A percentile compares a stretch with the other conserved stretches of the same genome.
These are phyloP conservation scores for Tetragonisca angustula DNA, from an alignment of 2,888 invertebrate species.

Conservation along the genomic window DNA sequence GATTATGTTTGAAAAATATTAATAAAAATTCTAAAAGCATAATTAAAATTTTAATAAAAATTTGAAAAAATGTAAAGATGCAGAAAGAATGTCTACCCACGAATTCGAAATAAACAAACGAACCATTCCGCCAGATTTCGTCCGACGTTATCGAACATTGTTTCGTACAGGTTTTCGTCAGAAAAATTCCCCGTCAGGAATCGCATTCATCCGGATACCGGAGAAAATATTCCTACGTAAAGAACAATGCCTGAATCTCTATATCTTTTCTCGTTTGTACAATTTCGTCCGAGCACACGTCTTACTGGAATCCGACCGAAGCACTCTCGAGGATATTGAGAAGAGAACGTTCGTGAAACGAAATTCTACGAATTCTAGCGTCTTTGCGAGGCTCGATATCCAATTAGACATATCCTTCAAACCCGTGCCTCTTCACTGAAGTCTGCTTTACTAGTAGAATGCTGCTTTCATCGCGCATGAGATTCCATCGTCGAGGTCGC, in stretches of 20 bases:
- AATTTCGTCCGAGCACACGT: not conserved
- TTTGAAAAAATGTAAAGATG: too few species aligned
- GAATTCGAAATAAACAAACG: too few species aligned
- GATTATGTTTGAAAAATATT: too few species aligned
- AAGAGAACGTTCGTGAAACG: not conserved
- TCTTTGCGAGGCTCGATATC: constrained; percentile 1
- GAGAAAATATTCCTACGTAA: not conserved
- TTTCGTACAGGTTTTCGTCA: not conserved
- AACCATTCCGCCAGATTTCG: too few species aligned
- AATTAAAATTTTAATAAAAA: too few species aligned
- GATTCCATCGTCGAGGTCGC: not conserved
- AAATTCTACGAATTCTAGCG: not conserved
- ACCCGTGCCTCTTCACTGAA: not conserved
- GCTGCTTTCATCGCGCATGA: not conserved
- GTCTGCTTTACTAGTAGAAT: not conserved
- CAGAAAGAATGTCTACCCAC: too few species aligned
- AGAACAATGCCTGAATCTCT: not conserved
- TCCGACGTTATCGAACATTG: not conserved
- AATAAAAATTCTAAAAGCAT: too few species aligned
- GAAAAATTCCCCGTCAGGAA: not conserved
- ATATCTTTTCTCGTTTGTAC: not conserved
- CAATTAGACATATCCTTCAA: constrained; percentile 11
- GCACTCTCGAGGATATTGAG: not conserved
- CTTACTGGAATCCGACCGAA: not conserved
- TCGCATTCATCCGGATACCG: not conserved